Base-by-base conservation (phyloP, 1,140 invertebrate genomes). In the Lasaia peninsularis region DNA sequence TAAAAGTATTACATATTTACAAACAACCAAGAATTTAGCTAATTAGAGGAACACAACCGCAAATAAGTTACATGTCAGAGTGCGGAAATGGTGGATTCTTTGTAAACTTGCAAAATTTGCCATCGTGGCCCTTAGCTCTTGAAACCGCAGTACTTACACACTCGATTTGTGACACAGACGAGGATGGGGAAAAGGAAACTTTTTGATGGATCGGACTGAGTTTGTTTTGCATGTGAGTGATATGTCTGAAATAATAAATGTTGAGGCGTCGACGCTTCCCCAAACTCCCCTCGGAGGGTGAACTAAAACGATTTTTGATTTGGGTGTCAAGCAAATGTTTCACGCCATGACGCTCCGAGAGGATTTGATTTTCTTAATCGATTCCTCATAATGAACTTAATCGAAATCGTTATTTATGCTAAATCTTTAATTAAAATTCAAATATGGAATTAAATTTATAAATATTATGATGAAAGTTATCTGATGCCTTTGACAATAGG, bases 181-280 rank as follows among this genome's bases (percentile, higher is more conserved):
- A 69, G 60, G 67, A 62, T 60, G 65, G 65, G 71, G 71, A 62
- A 66, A 71, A 77, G 71, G 72, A 80, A 88, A 88, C 83, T 86
- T 86, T 86, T 85, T 88, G 86, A 88, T 88, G 83, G 86, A 88
- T 88, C 86, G 83, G 86, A 82, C 79, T 69, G 80, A 88, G 86
- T 88, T 88, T 88, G 86, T 88, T 88, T 88, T 88, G 86, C 86
- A 88, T 88, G 86, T 83, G 86, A 88, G 86, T 88, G 86, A 88
- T 88, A 88, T 86, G 86, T 88, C 86, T 88, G 86, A 84, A 88
- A 86, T 88, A 88, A 88, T 88, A 88, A 88, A 88, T 88, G 86
- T 88, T 86, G 80, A 86, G 83, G 86, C 86, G 83, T 86, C 82
- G 80, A 84, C 80, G 77, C 75, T 83, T 79, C 80, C 80, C 76